These are phyloP conservation scores for Leptatherina wallacei DNA, from an alignment of 2,797 vertebrate genomes.

Conservation along the genomic window DNA sequence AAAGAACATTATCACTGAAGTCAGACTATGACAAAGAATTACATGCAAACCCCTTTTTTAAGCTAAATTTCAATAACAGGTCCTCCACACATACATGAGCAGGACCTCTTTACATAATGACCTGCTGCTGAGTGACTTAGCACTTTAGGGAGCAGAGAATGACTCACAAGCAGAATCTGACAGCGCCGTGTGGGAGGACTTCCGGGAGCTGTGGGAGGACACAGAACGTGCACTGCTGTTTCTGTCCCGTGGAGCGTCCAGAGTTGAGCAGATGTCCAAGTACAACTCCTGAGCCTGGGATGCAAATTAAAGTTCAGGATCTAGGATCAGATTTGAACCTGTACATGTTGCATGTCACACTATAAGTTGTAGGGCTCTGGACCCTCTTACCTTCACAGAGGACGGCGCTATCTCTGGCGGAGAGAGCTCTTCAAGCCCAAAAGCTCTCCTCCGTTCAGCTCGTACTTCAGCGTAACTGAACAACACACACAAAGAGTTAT, in stretches of 20 bases:
- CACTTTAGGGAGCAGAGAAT: slow-evolving; percentile 48
- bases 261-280: slow-evolving; percentile 78
- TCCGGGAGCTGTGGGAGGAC: slow-evolving; percentile 85
- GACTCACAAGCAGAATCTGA: slow-evolving; percentile 87
- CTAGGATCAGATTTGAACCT: neutral
- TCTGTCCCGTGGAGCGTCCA: slow-evolving; percentile 74
- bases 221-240: slow-evolving; percentile 79
- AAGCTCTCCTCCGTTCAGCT: slow-evolving; percentile 83
- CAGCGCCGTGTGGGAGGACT: slow-evolving; percentile 82
- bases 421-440: slow-evolving; percentile 83
- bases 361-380: neutral
- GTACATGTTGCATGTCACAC: neutral
- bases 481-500: slow-evolving; percentile 2
- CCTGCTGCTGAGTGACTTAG: slow-evolving; percentile 45
- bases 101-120: slow-evolving; percentile 35
- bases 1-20: neutral
- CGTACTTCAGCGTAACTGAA: slow-evolving; percentile 86
- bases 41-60: neutral
- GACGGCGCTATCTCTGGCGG: slow-evolving; percentile 78
- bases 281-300: slow-evolving; percentile 85
- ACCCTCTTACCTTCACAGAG: slow-evolving; percentile 79
- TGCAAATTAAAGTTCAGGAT: slow-evolving; percentile 19
- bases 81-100: slow-evolving; percentile 17
- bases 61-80: slow-evolving; percentile 2
- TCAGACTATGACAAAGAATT: neutral